A percentile compares a stretch with the other conserved stretches of the same genome.
Conservation (phyloP, 1,140 invertebrate genomes). For the Ceratoteleas bidentatus region DNA sequence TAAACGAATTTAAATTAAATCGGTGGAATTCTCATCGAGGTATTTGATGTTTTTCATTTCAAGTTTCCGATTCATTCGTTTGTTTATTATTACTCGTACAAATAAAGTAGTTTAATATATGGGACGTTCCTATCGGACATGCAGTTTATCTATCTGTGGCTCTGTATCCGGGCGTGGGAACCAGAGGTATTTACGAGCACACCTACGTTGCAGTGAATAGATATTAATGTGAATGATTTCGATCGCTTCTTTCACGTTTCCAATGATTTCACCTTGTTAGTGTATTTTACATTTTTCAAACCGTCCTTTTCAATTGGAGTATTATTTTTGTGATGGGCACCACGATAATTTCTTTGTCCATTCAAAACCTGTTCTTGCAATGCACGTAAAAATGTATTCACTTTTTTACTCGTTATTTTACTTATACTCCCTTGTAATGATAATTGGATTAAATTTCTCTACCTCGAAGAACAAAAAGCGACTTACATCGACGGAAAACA, state of each 20-base stretch:
- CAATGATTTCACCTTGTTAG: slow-evolving; percentile 16
- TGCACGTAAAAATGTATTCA: not conserved
- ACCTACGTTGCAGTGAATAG: slow-evolving; percentile 18
- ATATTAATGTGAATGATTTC: slow-evolving; percentile 36
- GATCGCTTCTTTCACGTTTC: slow-evolving; percentile 24
- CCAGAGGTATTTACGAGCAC: slow-evolving; percentile 15
- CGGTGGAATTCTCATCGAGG: too few relatives aligned
- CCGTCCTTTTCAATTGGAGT: not conserved
- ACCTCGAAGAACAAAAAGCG: not conserved
- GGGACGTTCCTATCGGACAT: not conserved
- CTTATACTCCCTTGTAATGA: not conserved
- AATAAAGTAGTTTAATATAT: slow-evolving; percentile 6
- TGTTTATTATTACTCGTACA: not conserved
- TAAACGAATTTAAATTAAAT: too few relatives aligned
- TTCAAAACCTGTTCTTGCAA: not conserved
- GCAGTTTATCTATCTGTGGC: slow-evolving; percentile 10
- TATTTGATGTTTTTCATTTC: too few relatives aligned
- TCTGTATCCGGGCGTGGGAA: slow-evolving; percentile 28
- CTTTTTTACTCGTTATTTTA: not conserved
- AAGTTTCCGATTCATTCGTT: too few relatives aligned
- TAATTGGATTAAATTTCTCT: not conserved
- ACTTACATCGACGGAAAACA: not conserved
- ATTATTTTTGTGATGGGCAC: not conserved
- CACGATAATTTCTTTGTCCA: not conserved
- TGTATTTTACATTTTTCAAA: not conserved